phyloP scores from a whole-genome alignment of 2,113 vertebrate genomes.

The Desmodus rotundus region DNA sequence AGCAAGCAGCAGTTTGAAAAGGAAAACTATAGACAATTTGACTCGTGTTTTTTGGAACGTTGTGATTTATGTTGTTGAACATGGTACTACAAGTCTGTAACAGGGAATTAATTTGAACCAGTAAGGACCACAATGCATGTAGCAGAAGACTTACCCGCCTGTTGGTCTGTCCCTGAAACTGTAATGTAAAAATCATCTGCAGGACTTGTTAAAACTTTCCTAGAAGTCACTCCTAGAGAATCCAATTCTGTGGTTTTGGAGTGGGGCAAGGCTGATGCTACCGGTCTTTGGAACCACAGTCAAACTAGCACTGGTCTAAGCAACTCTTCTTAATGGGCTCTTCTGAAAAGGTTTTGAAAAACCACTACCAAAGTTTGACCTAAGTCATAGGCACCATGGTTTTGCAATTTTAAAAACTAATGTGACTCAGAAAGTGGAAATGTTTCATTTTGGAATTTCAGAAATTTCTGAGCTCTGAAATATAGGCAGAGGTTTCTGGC shows the following conservation, averaged over 20 bases:
- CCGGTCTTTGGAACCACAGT: background rate
- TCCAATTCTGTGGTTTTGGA: background rate
- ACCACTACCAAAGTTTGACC: background rate
- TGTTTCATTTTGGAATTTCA: background rate
- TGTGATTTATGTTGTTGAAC: background rate
- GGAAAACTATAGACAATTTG: background rate
- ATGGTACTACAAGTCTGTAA: background rate
- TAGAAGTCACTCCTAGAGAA: background rate
- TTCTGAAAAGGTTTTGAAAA: background rate
- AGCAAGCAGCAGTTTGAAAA: background rate
- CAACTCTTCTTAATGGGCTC: background rate
- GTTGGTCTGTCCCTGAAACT: background rate
- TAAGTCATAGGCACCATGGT: background rate
- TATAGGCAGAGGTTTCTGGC: background rate
- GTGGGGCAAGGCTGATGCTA: background rate
- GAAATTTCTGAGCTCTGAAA: background rate
- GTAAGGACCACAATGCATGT: background rate
- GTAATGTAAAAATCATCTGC: background rate
- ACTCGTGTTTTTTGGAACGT: background rate
- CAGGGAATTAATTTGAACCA: background rate
- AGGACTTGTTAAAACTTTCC: background rate
- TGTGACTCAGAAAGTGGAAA: slow-evolving; percentile 3
- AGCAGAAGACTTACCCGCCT: background rate
- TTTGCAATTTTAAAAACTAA: slow-evolving; percentile 20
- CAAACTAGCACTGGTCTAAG: background rate